A percentile compares a stretch with the other conserved stretches of the same genome.
Evolutionary conservation across 2,888 invertebrate species (phyloP).

Genomic region (Cephus sareptanus): DNA sequence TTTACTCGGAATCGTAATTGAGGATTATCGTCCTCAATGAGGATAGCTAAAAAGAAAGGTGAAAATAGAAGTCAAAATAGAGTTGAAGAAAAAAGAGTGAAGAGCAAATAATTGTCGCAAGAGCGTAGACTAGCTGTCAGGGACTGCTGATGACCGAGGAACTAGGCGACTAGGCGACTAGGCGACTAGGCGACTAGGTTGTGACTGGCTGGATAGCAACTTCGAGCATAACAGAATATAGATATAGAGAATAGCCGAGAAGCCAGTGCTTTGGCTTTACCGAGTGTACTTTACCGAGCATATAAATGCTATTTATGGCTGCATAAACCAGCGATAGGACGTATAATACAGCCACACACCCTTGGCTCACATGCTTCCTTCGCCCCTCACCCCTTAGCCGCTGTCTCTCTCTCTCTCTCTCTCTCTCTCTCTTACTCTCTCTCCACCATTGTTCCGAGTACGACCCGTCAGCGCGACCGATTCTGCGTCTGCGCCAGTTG

Average conservation of each 20-base stretch:
- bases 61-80: no score
- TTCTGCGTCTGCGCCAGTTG: not conserved
- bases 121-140: no score
- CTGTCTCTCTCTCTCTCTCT: not conserved
- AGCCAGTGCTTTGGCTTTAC: conserved; percentile 31
- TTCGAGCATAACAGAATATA: conserved; percentile 58
- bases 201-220: conserved; percentile 39
- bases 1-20: no score
- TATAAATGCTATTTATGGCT: conserved; percentile 63
- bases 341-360: conserved; percentile 57
- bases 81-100: no score
- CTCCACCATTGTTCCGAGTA: not conserved
- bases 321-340: conserved; percentile 60
- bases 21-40: no score
- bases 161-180: conserved; percentile 24
- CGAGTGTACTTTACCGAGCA: conserved; percentile 60
- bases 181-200: conserved; percentile 24
- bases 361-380: conserved; percentile 32
- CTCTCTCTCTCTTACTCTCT: no score
- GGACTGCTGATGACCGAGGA: conserved; percentile 4
- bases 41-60: no score
- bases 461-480: not conserved
- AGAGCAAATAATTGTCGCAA: no score
- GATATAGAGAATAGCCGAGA: conserved; percentile 55
- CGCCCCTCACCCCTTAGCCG: conserved; percentile 4